These are phyloP conservation scores for Clupea harengus DNA, from an alignment of 2,113 vertebrate species.

Conservation along the genomic window DNA sequence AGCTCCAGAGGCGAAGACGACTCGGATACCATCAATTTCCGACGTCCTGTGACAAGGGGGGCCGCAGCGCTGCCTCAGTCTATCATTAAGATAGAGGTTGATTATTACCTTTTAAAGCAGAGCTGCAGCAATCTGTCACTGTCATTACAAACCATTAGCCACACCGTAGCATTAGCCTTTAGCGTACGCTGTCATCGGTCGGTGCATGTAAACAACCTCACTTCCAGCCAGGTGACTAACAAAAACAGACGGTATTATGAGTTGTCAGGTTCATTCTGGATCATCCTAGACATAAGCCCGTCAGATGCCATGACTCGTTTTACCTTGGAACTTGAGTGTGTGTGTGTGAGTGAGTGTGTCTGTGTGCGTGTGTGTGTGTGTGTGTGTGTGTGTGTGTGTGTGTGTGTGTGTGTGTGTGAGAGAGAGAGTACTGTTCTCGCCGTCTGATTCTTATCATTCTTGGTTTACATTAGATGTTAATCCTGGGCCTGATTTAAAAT, in stretches of 20 bases:
- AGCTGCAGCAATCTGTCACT: slow-evolving; percentile 45
- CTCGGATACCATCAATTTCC: slow-evolving; percentile 51
- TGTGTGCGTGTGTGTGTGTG: slow-evolving; percentile 7
- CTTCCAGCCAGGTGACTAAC: slow-evolving; percentile 44
- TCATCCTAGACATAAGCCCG: slow-evolving; percentile 32
- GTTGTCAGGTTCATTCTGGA: slow-evolving; percentile 38
- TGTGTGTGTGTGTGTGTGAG: background rate
- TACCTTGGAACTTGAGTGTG: slow-evolving; percentile 1
- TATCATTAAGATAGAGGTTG: slow-evolving; percentile 35
- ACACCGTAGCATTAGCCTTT: slow-evolving; percentile 34
- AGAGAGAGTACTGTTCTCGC: background rate
- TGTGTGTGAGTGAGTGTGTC: slow-evolving; percentile 19
- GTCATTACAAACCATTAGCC: slow-evolving; percentile 49
- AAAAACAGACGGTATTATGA: slow-evolving; percentile 23
- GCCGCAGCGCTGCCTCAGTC: background rate
- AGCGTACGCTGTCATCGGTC: background rate
- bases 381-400: background rate
- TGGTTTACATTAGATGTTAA: slow-evolving; percentile 30
- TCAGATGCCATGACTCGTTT: slow-evolving; percentile 29
- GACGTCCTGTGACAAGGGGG: slow-evolving; percentile 36
- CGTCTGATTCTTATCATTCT: slow-evolving; percentile 25
- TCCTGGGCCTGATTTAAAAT: slow-evolving; percentile 29
- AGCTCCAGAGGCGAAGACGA: slow-evolving; percentile 36
- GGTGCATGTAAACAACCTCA: slow-evolving; percentile 49
- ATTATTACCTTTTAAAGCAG: slow-evolving; percentile 35